Percentiles rank a stretch among this genome's conserved stretches.
Conservation (phyloP, 2,797 vertebrate species). For the Leucoraja ocellata region DNA sequence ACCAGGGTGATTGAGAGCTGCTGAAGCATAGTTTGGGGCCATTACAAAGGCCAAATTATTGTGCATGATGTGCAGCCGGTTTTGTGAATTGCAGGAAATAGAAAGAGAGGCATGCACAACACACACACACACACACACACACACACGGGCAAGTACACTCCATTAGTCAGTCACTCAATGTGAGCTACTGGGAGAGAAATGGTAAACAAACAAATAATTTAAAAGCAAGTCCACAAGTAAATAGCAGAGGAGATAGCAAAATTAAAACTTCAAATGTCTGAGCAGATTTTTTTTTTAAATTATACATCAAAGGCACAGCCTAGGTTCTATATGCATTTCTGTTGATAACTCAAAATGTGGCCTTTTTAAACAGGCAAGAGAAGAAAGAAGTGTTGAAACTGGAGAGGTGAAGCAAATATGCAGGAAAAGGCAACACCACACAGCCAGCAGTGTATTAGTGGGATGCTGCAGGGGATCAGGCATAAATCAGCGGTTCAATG, state of each 20-base stretch:
- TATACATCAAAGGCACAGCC: not conserved
- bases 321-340: not conserved
- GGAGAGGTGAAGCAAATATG: not conserved
- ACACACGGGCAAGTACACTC: not conserved
- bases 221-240: not conserved
- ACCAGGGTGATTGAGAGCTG: conserved; percentile 9
- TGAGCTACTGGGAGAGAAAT: not conserved
- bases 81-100: not conserved
- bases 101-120: not conserved
- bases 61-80: not conserved
- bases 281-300: not conserved
- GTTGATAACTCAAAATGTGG: not conserved
- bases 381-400: not conserved
- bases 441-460: not conserved
- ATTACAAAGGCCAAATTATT: not conserved
- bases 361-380: not conserved
- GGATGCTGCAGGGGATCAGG: not conserved
- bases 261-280: not conserved
- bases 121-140: too few relatives aligned
- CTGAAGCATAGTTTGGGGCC: not conserved
- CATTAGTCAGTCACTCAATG: not conserved
- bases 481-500: not conserved
- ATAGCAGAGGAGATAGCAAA: too few relatives aligned
- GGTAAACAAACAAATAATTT: not conserved
- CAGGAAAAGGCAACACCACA: not conserved